Percentiles rank a stretch among this genome's conserved stretches.
phyloP scores from a whole-genome alignment of 2,888 invertebrate species.

The Frankliniella intonsa region DNA sequence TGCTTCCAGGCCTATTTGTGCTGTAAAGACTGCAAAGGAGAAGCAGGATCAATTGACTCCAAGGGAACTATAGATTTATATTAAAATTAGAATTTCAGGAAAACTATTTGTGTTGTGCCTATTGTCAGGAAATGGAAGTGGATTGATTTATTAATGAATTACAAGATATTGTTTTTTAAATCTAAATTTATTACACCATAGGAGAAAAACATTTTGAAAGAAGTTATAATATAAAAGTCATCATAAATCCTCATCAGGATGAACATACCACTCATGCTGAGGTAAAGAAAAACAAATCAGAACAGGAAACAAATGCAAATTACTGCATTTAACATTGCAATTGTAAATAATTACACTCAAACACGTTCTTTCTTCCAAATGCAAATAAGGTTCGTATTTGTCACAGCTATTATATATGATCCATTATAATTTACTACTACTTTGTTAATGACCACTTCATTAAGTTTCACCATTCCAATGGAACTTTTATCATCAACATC shows the following conservation, averaged over 20 bases:
- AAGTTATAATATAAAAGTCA: neutral
- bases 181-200: neutral
- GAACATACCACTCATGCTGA: neutral
- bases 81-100: neutral
- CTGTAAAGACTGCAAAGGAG: neutral
- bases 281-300: neutral
- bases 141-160: neutral
- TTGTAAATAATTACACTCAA: neutral
- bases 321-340: neutral
- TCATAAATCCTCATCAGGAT: neutral
- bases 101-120: neutral
- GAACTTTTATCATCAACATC: slow-evolving; percentile 39
- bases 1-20: neutral
- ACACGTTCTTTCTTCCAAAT: slow-evolving; percentile 40
- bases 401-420: slow-evolving; percentile 43
- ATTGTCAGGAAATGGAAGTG: neutral
- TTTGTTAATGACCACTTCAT: slow-evolving; percentile 44
- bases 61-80: neutral
- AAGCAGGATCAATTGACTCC: neutral
- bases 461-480: slow-evolving; percentile 39
- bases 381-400: slow-evolving; percentile 45
- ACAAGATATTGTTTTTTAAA: neutral
- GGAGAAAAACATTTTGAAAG: neutral
- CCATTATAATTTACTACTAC: slow-evolving; percentile 41
- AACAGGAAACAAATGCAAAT: neutral